These are phyloP conservation scores for Philhelius pedissequus DNA, from an alignment of 2,888 invertebrate genomes.

Conservation along the genomic window DNA sequence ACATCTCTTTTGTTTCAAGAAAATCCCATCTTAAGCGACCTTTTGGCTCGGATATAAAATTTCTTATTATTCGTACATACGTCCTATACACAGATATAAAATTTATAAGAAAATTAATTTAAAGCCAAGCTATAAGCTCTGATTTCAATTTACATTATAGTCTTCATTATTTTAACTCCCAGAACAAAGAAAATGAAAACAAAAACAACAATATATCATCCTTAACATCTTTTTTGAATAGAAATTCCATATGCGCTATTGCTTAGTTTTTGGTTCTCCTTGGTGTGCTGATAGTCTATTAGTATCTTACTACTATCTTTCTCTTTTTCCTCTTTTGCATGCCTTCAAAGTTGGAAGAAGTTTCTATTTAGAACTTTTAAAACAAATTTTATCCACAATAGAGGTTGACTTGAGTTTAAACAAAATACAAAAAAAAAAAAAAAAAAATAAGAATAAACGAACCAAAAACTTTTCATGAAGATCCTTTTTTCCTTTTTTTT, in stretches of 20 bases:
- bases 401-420: slow-evolving; percentile 10
- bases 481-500: not conserved
- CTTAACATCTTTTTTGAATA: slow-evolving; percentile 35
- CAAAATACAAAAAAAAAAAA: not conserved
- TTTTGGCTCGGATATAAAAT: not conserved
- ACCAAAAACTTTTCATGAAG: slow-evolving; percentile 34
- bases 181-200: not conserved
- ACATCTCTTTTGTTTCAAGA: slow-evolving; percentile 3
- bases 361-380: slow-evolving; percentile 53
- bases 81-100: no score
- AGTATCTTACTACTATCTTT: not conserved
- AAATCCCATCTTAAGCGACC: not conserved
- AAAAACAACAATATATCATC: slow-evolving; percentile 12
- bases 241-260: slow-evolving; percentile 51
- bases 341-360: slow-evolving; percentile 28
- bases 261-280: slow-evolving; percentile 10
- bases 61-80: not conserved
- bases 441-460: not conserved
- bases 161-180: not conserved
- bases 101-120: slow-evolving; percentile 54
- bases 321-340: not conserved
- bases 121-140: slow-evolving; percentile 28
- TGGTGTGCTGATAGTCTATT: not conserved
- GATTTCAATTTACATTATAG: slow-evolving; percentile 43
- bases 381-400: slow-evolving; percentile 62